Evolutionary conservation across 2,888 invertebrate genomes (phyloP).

Genomic region (Allygus modestus): DNA sequence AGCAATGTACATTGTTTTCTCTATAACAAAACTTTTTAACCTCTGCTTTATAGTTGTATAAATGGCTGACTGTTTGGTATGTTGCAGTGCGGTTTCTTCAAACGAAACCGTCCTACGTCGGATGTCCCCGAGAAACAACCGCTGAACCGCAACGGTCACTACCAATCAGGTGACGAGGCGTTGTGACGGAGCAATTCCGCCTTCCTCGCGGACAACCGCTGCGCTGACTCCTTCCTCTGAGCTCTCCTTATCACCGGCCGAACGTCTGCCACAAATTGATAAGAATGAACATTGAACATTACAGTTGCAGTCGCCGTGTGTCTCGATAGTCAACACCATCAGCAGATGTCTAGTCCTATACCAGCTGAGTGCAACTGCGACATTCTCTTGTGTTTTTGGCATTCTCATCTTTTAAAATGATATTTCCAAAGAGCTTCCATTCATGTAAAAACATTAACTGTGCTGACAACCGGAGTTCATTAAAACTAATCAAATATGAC

Average conservation of each 20-base stretch:
- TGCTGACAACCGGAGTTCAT: too few relatives aligned
- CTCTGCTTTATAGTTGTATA: too few relatives aligned
- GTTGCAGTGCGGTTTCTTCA: constrained; percentile 93
- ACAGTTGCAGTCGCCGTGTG: background rate
- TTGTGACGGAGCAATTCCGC: constrained; percentile 66
- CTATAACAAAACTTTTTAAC: too few relatives aligned
- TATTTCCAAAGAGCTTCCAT: too few relatives aligned
- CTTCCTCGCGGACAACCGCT: constrained; percentile 50
- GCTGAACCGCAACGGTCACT: constrained; percentile 85
- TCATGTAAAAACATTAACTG: too few relatives aligned
- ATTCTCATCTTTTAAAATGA: background rate
- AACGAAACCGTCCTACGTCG: constrained; percentile 87
- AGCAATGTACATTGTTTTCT: too few relatives aligned
- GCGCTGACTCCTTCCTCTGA: constrained; percentile 56
- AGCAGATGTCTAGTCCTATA: constrained; percentile 10
- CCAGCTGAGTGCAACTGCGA: background rate
- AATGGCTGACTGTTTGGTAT: too few relatives aligned
- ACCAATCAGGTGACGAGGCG: constrained; percentile 82
- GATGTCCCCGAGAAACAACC: constrained; percentile 91
- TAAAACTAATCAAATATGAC: too few relatives aligned
- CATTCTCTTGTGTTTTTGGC: background rate
- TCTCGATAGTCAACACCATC: background rate
- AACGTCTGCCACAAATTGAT: background rate
- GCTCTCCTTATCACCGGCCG: background rate
- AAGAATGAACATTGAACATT: background rate